Conservation (phyloP, 2,888 invertebrate genomes). For the Eupelmus urozonus region DNA sequence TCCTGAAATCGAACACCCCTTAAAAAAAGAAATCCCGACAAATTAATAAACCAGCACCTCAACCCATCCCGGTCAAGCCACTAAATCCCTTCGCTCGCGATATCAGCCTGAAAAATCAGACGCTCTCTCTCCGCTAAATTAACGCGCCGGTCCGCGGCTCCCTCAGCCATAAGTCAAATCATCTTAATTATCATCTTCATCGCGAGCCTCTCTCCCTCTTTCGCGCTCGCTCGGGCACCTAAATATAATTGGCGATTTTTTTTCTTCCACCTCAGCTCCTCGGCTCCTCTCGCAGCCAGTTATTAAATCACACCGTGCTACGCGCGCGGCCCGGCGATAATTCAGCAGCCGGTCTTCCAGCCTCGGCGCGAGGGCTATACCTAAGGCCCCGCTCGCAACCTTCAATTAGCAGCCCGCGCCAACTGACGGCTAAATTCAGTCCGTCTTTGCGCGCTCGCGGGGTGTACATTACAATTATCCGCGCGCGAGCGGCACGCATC, state of each 20-base stretch:
- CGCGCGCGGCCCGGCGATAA: not conserved
- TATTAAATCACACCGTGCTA: constrained; percentile 12
- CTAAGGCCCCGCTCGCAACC: not conserved
- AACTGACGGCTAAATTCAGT: constrained; percentile 28
- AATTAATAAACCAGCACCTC: too few species aligned
- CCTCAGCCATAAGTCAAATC: not conserved
- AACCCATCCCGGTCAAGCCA: too few species aligned
- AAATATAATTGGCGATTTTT: not conserved
- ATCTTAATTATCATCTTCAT: not conserved
- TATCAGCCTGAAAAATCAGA: too few species aligned
- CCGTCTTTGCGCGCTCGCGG: not conserved
- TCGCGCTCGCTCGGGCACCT: not conserved
- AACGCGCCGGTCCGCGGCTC: too few species aligned
- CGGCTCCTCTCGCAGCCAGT: not conserved
- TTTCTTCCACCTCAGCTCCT: not conserved
- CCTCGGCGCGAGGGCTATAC: not conserved
- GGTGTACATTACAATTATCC: not conserved
- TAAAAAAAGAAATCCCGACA: too few species aligned
- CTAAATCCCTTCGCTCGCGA: too few species aligned
- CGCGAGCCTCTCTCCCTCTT: not conserved
- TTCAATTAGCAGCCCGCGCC: constrained; percentile 22
- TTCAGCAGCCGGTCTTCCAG: not conserved
- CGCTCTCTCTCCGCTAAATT: too few species aligned
- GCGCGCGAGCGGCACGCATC: not conserved
- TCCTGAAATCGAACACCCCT: too few species aligned